phyloP scores from a whole-genome alignment of 1,140 invertebrate genomes.

The Lutraria rhynchaena region DNA sequence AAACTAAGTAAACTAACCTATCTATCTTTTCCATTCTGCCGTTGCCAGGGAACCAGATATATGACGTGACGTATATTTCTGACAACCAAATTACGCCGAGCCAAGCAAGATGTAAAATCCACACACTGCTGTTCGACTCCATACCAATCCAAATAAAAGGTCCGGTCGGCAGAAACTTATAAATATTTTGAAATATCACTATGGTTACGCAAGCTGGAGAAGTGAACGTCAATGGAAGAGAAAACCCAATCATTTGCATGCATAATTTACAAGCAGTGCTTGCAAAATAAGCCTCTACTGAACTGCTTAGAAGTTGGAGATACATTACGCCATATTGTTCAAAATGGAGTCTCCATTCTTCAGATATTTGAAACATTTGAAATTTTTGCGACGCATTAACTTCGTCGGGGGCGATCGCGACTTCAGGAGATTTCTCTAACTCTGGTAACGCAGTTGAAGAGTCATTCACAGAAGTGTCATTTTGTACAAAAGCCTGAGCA shows the following conservation, averaged over 20 bases:
- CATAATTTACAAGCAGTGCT: slow-evolving; percentile 79
- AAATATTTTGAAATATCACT: slow-evolving; percentile 63
- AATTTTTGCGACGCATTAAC: too few relatives aligned
- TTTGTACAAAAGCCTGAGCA: too few relatives aligned
- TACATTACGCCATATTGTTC: slow-evolving; percentile 70
- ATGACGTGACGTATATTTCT: slow-evolving; percentile 97
- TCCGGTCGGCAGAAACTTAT: slow-evolving; percentile 61
- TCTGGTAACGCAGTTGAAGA: too few relatives aligned
- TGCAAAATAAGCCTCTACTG: slow-evolving; percentile 73
- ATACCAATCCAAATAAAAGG: slow-evolving; percentile 71
- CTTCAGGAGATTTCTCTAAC: too few relatives aligned
- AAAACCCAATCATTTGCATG: slow-evolving; percentile 78
- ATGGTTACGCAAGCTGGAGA: slow-evolving; percentile 73
- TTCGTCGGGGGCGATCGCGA: too few relatives aligned
- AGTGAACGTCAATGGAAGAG: slow-evolving; percentile 74
- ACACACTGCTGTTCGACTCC: slow-evolving; percentile 50
- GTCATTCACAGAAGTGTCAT: too few relatives aligned
- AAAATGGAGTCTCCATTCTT: slow-evolving; percentile 63
- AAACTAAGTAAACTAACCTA: slow-evolving; percentile 86
- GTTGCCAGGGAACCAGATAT: slow-evolving; percentile 99
- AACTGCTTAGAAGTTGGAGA: slow-evolving; percentile 61
- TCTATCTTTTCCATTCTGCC: slow-evolving; percentile 98
- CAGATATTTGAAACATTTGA: background rate
- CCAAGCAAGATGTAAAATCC: slow-evolving; percentile 80
- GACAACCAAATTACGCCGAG: slow-evolving; percentile 92